Conservation (phyloP, 2,113 vertebrate genomes). For the Lasiurus borealis region DNA sequence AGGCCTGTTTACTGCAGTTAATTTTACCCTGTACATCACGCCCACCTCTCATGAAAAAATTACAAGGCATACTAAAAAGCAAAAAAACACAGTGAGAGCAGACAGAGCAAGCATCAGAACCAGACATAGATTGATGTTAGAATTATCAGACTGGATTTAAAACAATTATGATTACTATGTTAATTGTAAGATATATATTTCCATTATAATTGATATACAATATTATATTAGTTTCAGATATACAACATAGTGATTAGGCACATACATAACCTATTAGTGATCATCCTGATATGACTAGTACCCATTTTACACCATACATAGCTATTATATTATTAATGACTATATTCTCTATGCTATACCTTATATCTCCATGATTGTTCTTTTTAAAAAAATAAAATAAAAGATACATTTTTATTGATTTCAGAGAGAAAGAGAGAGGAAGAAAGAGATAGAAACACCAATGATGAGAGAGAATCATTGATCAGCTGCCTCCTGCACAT, state of each 20-base stretch:
- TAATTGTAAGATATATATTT: not conserved
- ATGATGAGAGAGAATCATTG: too few species aligned
- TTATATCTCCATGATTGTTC: not conserved
- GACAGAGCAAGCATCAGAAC: not conserved
- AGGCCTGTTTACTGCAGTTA: not conserved
- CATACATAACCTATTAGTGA: not conserved
- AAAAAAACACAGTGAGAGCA: not conserved
- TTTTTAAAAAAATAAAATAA: not conserved
- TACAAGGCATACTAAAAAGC: not conserved
- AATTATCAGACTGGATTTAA: slow-evolving; percentile 10
- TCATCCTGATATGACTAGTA: not conserved
- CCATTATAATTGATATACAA: not conserved
- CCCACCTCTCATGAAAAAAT: not conserved
- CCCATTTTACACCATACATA: not conserved
- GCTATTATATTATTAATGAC: not conserved
- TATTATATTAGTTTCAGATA: not conserved
- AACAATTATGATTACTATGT: not conserved
- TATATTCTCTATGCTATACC: not conserved
- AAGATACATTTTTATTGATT: too few species aligned
- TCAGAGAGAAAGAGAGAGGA: too few species aligned
- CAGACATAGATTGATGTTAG: not conserved
- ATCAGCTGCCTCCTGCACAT: too few species aligned
- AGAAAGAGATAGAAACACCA: too few species aligned
- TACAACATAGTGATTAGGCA: not conserved
- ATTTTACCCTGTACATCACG: not conserved